A percentile compares a stretch with the other conserved stretches of the same genome.
Conservation (phyloP, 2,113 vertebrate genomes). For the Panurus biarmicus region DNA sequence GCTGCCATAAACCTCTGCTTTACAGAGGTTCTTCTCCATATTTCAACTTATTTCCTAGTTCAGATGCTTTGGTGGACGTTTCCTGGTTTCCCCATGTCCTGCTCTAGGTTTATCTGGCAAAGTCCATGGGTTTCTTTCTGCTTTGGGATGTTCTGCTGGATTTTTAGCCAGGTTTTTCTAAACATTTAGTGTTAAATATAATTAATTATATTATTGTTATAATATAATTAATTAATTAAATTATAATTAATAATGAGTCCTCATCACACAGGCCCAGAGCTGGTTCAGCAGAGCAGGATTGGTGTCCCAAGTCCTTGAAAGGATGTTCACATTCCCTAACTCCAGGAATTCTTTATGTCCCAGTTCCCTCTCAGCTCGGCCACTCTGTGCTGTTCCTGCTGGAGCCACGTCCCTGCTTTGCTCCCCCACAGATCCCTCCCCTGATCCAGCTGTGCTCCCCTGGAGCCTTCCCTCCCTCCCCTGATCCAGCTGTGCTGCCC, state of each 20-base stretch:
- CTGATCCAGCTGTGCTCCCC: not conserved
- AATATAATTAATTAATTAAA: too few relatives aligned
- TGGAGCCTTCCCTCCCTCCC: not conserved
- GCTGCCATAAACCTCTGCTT: not conserved
- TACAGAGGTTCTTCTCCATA: not conserved
- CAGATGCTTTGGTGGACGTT: accelerated
- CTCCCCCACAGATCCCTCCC: not conserved
- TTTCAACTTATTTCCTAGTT: not conserved
- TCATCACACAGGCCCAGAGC: not conserved
- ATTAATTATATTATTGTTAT: too few relatives aligned
- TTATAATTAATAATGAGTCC: too few relatives aligned
- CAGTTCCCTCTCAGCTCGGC: not conserved
- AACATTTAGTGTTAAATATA: not conserved
- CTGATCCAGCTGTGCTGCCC: not conserved
- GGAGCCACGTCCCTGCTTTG: not conserved
- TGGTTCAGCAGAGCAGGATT: not conserved
- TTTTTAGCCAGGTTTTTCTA: not conserved
- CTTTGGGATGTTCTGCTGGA: accelerated
- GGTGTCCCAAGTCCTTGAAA: not conserved
- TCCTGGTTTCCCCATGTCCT: not conserved
- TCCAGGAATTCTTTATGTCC: accelerated
- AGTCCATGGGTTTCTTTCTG: not conserved
- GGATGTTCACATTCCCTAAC: not conserved
- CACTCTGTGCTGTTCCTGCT: accelerated
- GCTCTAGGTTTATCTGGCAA: not conserved